These are phyloP conservation scores for Eumeta japonica DNA, from an alignment of 1,140 invertebrate species.

Conservation along the genomic window DNA sequence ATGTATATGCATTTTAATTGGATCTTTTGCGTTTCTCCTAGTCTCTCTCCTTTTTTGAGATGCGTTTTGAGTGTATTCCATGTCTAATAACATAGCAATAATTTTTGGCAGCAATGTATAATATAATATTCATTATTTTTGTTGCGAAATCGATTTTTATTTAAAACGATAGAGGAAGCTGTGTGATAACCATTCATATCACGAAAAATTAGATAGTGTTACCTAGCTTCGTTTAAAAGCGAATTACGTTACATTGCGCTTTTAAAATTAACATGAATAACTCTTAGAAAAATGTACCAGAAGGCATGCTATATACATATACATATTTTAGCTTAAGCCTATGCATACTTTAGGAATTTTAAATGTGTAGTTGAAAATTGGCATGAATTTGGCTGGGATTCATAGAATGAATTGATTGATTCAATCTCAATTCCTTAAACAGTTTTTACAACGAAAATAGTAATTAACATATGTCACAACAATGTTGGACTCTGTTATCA, in stretches of 20 bases:
- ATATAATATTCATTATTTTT: no score
- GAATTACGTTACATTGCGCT: constrained; percentile 18
- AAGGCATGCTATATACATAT: neutral
- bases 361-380: constrained; percentile 17
- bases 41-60: no score
- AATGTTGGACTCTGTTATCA: no score
- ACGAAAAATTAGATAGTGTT: constrained; percentile 8
- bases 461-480: no score
- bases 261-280: constrained; percentile 10
- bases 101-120: no score
- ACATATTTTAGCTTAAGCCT: constrained; percentile 8
- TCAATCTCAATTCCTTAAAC: constrained; percentile 30
- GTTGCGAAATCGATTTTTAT: no score
- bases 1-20: no score
- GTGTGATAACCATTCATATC: constrained; percentile 21
- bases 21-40: no score
- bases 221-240: constrained; percentile 9
- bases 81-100: no score
- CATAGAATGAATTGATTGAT: no score
- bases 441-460: constrained; percentile 49
- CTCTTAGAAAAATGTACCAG: neutral
- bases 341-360: constrained; percentile 18
- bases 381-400: constrained; percentile 6
- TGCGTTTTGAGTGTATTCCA: no score
- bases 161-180: no score